Evolutionary conservation across 2,113 vertebrate genomes (phyloP).

Genomic region (Balaeniceps rex): DNA sequence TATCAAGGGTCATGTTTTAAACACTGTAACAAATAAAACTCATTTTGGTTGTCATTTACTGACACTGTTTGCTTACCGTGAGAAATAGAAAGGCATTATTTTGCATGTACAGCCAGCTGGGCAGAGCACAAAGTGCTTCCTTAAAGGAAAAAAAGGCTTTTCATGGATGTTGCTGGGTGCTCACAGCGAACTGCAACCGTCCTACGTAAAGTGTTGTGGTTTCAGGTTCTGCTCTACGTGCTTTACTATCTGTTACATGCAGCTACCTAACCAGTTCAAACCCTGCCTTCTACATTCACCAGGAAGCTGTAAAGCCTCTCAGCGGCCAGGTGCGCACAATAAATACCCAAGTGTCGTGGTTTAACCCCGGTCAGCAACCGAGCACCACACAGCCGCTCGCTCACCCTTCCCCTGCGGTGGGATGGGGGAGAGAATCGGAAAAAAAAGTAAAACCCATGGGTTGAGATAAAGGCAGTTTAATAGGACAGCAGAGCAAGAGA

Average conservation of each 20-base stretch:
- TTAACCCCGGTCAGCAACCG: too few relatives aligned
- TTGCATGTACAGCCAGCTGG: background rate
- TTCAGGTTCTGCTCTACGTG: rapidly evolving
- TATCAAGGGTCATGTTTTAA: background rate
- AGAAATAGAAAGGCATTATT: background rate
- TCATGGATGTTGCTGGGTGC: background rate
- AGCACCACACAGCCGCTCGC: too few relatives aligned
- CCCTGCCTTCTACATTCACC: background rate
- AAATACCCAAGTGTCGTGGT: background rate
- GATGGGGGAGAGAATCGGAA: too few relatives aligned
- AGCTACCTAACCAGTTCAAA: background rate
- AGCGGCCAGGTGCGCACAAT: background rate
- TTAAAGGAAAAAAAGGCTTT: background rate
- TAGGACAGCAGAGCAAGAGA: too few relatives aligned
- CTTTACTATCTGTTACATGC: background rate
- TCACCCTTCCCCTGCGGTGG: too few relatives aligned
- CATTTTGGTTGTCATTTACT: background rate
- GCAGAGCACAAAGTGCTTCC: background rate
- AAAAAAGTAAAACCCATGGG: too few relatives aligned
- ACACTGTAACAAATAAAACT: background rate
- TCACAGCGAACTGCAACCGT: background rate
- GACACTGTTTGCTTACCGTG: background rate
- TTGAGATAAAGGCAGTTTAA: too few relatives aligned
- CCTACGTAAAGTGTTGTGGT: rapidly evolving
- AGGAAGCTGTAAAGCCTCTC: background rate